Evolutionary conservation across 2,113 vertebrate genomes (phyloP), one percentile per base, ranked within the genome.

Genomic region (Myxocyprinus asiaticus): DNA sequence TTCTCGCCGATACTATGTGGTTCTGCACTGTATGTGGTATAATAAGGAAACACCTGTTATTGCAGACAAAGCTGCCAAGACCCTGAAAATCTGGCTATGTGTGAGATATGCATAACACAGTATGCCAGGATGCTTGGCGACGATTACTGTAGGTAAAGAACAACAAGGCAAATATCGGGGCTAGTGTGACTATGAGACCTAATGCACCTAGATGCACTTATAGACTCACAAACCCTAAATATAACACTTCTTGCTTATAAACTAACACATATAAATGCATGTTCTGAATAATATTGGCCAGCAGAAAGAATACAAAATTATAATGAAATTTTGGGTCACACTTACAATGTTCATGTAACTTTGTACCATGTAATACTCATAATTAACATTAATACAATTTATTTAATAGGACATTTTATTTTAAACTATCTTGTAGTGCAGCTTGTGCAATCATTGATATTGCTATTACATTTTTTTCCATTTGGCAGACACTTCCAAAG

Each of bases 1-100:
- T 70, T 67, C 44, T 55, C 50, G 48, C 15, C 14, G 63, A 53
- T 63, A 61, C 22, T 33, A 33, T 33, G 22, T 33, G 22, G 22
- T 33, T 68, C 75, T 68, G 33, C 10, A 70, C 81, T 81, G 70
- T 76, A 77, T 79, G 70, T 62, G 74, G 76, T 79, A 51, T 48
- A 79, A 85, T 82, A 76, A 72, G 84, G 61, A 81, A 78, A 86
- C 81, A 85, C 81, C 83, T 85, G 81, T 84, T 85, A 83, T 83
- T 53, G 73, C 76, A 86, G 80, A 83, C 79, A 78, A 70, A 78
- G 80, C 83, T 81, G 78, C 83, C 79, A 80, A 78, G 75, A 76
- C 22, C 33, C 11, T 67, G 47, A 67, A 66, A 77, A 56, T 77
- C 17, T 55, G 68, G 73, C 59, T 45, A 61, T 33, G 22, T 63